Evolutionary conservation across 2,113 vertebrate genomes (phyloP).

Genomic region (Acanthisitta chloris): DNA sequence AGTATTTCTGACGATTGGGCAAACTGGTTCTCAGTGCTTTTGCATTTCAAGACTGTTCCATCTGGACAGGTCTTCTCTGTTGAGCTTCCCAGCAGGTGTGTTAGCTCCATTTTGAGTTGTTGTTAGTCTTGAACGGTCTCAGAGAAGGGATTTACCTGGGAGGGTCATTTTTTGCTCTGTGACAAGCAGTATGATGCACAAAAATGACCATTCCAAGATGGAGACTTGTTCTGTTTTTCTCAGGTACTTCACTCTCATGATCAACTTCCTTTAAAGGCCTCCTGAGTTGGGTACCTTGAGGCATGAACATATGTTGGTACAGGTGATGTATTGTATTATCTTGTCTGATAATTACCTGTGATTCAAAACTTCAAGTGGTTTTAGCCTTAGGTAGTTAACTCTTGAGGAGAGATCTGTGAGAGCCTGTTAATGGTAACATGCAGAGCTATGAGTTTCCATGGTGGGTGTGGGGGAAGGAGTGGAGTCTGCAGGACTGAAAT

Average conservation of each 20-base stretch:
- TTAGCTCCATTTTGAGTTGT: neutral
- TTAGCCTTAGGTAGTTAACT: neutral
- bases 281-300: neutral
- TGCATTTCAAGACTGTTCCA: neutral
- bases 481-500: neutral
- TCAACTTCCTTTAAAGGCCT: neutral
- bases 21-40: neutral
- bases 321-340: neutral
- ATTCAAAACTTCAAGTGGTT: neutral
- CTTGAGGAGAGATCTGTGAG: neutral
- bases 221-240: neutral
- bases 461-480: neutral
- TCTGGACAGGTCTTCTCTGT: neutral
- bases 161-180: neutral
- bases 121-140: neutral
- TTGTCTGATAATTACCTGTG: conserved; percentile 6
- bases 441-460: neutral
- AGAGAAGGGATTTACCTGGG: neutral
- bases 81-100: neutral
- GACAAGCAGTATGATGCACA: neutral
- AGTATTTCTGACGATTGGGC: neutral
- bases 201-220: neutral
- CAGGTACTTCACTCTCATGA: neutral
- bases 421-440: neutral
- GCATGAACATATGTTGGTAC: neutral